Evolutionary conservation across 2,888 invertebrate species (phyloP).

Genomic region (Octonoba sinensis): DNA sequence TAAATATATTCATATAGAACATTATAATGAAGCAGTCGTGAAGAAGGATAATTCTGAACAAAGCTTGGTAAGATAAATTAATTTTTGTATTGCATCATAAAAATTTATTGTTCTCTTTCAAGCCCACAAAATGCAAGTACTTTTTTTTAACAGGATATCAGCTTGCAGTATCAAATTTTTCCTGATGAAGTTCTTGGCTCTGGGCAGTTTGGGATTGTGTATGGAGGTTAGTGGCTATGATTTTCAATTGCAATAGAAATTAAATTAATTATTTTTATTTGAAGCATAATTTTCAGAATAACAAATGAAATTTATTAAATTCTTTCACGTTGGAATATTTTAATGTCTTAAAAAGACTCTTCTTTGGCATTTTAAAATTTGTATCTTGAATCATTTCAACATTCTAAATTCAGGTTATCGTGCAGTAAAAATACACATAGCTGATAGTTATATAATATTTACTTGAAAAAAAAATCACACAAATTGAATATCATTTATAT

Average conservation of each 20-base stretch:
- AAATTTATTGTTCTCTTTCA: neutral
- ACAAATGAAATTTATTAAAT: too few species aligned
- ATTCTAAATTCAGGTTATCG: too few species aligned
- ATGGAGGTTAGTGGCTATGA: constrained; percentile 80
- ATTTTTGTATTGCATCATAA: neutral
- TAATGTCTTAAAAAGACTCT: too few species aligned
- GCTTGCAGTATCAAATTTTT: constrained; percentile 95
- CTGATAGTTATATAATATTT: too few species aligned
- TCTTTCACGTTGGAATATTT: too few species aligned
- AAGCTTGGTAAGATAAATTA: constrained; percentile 39
- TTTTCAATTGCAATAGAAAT: neutral
- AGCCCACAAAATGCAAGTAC: neutral
- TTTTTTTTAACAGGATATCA: constrained; percentile 80
- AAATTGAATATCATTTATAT: too few species aligned
- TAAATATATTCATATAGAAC: constrained; percentile 12
- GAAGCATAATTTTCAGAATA: too few species aligned
- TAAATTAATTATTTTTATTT: neutral
- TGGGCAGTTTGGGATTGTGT: constrained; percentile 99
- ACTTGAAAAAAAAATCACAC: too few species aligned
- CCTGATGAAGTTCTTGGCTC: constrained; percentile 98
- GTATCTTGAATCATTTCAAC: too few species aligned
- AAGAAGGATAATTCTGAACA: constrained; percentile 57
- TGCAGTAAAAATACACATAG: too few species aligned
- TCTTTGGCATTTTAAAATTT: too few species aligned
- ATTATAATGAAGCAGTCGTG: constrained; percentile 10